Evolutionary conservation across 2,797 vertebrate species (phyloP), one percentile per base, ranked within the genome.

Genomic region (Oreochromis mossambicus): DNA sequence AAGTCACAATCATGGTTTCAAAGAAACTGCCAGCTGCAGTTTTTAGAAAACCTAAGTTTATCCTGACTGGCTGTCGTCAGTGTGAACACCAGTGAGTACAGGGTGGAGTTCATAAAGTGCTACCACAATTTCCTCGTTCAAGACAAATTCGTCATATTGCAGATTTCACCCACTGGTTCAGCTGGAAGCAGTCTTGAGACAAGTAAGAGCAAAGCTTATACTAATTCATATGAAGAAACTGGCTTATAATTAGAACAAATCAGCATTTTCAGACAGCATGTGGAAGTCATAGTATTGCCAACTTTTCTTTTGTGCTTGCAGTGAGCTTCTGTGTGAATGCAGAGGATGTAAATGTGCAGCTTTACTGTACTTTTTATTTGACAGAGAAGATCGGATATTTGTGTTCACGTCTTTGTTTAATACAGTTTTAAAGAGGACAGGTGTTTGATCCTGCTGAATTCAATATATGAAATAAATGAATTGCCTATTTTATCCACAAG

Each of bases 161-260:
- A 15, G 36, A 41, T 41, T 68, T 68, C 13, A 68, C n/a, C 12
- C 34, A 68, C 63, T 41, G n/a, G 58, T 63, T 38, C 32, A 21
- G 17, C 58, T 63, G 58, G 58, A 63, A 63, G 61, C 61, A n/a
- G 61, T 8, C 34, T 19, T 38, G 58, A 63, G 34, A 38, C 34
- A 38, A 21, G 58, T 63, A 38, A 63, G 34, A n/a, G 10, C 19
- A 38, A 63, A n/a, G 10, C 34, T 63, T 38, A 21, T 7, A 2
- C 0, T 0, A n/a, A 36, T 38, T 21, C 34, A 66, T 3, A 38
- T 2, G 19, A 38, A 36, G 34, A 63, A 36, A 38, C 3, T 34
- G 17, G 8, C 24, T 26, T 26, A 55, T 58, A 32, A 58, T 58
- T 32, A 19, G 29, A 17, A 32, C 26, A 58, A 58, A 32, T 36